Conservation (phyloP, 2,797 vertebrate species). For the Pseudopleuronectes americanus region DNA sequence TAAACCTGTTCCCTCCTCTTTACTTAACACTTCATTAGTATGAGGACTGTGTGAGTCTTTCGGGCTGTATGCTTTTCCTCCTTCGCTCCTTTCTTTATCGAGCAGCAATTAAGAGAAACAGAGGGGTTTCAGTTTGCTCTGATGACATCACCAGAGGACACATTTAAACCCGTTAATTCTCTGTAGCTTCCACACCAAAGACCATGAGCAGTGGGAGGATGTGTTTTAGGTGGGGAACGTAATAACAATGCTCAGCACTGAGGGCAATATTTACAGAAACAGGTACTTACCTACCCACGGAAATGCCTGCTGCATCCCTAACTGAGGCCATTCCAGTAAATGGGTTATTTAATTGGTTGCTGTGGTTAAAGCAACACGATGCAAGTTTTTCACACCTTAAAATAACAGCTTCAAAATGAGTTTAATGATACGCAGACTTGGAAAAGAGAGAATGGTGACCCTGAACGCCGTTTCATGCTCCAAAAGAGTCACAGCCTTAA, state of each 20-base stretch:
- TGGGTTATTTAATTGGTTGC: constrained; percentile 47
- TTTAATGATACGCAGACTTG: too few relatives aligned
- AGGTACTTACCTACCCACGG: constrained; percentile 18
- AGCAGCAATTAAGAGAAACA: constrained; percentile 57
- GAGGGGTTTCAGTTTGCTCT: constrained; percentile 14
- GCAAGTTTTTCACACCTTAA: too few relatives aligned
- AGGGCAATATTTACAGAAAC: constrained; percentile 54
- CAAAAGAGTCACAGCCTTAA: too few relatives aligned
- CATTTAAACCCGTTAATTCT: constrained; percentile 61
- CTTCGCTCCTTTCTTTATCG: constrained; percentile 33
- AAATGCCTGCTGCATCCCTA: constrained; percentile 9
- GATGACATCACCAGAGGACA: constrained; percentile 70
- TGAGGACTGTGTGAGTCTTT: background rate
- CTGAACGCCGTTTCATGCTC: too few relatives aligned
- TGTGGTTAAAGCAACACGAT: too few relatives aligned
- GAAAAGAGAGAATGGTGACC: too few relatives aligned
- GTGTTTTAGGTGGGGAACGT: constrained; percentile 51
- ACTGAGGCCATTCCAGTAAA: constrained; percentile 21
- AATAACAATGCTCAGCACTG: constrained; percentile 38
- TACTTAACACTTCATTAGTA: constrained; percentile 8
- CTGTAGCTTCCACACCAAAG: constrained; percentile 40
- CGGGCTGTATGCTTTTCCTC: constrained; percentile 27
- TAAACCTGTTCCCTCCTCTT: constrained; percentile 6
- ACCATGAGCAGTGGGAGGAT: constrained; percentile 44
- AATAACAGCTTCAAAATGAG: too few relatives aligned